Base-by-base conservation (phyloP, 2,888 invertebrate species). In the Nycteola revayana region DNA sequence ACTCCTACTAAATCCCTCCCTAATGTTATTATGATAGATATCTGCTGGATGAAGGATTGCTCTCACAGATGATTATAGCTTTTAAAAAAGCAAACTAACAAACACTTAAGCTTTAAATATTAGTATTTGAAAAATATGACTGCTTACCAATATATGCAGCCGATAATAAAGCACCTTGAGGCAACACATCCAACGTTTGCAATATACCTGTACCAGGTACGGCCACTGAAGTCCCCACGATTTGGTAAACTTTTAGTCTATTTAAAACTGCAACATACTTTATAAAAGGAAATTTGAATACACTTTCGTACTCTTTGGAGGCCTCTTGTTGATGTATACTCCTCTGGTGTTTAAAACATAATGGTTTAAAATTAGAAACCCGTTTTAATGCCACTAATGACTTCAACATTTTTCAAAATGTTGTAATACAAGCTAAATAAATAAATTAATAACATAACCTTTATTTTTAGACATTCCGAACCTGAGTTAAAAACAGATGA, bases 181-280 rank as follows among this genome's bases (percentile, higher is more conserved):
- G 66, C 5, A 87, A 30, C 10, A 77, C 24, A 44, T 70, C 69
- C 1, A 75, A 49, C 34, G 75, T 57, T 70, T 88, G 85, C 51
- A 90, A 56, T 31, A 82, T 33, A 24, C 76, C 76, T 40, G 78
- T 67, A 26, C 64, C 49, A 9, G 91, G 90, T 39, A 90, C 35
- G 11, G 72, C 66, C 37, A 84, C 28, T 18, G 73, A 62, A 2
- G 90, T 78, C 25, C 79, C 74, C 20, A 70, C 36, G 9, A 88
- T 57, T 40, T 91, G 90, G 64, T 90, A 91, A 1, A 86, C 63
- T 75, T 91, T 91, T 9, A 90, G 68, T 53, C 89, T 84, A 64
- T 90, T 90, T 21, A 91, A 51, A 31, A 87, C 7, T 14, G 90
- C 73, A 47, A 90, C 67, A 42, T 80, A 75, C 57, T 75, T 81